These are phyloP conservation scores for Bubo bubo DNA, from an alignment of 2,113 vertebrate species.

Conservation along the genomic window DNA sequence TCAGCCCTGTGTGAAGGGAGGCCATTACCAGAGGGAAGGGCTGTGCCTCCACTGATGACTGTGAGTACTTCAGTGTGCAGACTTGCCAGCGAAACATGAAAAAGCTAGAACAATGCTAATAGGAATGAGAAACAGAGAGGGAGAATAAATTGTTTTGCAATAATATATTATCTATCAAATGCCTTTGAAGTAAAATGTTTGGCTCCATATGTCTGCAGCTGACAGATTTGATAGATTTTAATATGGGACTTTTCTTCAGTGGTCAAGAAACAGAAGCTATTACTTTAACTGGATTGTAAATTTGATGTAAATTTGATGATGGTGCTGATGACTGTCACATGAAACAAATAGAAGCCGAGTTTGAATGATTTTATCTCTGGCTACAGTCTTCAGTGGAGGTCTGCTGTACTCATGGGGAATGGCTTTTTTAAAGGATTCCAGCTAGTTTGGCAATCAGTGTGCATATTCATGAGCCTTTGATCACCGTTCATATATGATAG, in stretches of 20 bases:
- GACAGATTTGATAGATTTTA: neutral
- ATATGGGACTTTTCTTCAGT: neutral
- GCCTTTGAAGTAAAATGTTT: neutral
- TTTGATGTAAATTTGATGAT: neutral
- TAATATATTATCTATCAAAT: neutral
- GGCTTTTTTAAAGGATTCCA: neutral
- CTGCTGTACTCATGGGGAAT: neutral
- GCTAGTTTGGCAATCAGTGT: neutral
- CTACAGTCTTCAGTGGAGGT: neutral
- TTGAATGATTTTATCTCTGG: neutral
- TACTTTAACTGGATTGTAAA: neutral
- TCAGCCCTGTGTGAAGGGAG: neutral
- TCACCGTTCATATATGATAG: rapidly evolving
- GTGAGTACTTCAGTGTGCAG: neutral
- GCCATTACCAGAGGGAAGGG: neutral
- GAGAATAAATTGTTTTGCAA: neutral
- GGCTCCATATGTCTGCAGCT: neutral
- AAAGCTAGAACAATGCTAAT: neutral
- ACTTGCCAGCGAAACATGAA: neutral
- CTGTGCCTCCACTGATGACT: neutral
- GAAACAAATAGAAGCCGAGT: neutral
- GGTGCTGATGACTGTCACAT: neutral
- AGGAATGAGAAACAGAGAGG: neutral
- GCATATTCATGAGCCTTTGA: neutral
- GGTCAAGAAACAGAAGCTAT: neutral